Conservation (phyloP, 2,113 vertebrate species). For the Gila orcuttii region DNA sequence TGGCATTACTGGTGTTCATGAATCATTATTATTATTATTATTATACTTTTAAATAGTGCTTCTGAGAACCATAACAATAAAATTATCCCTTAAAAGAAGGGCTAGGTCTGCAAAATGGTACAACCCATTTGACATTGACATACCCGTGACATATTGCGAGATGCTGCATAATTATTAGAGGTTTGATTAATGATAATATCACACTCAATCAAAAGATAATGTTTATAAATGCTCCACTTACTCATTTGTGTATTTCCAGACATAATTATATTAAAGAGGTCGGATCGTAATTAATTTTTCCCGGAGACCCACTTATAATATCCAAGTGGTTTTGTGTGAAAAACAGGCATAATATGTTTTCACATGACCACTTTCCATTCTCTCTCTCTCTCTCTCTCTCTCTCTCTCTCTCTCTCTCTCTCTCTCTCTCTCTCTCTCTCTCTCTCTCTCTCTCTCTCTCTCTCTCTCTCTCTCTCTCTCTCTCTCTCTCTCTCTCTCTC, state of each 20-base stretch:
- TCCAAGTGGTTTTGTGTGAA: neutral
- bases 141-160: neutral
- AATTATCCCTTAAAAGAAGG: neutral
- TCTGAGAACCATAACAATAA: neutral
- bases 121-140: neutral
- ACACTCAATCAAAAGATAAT: constrained; percentile 14
- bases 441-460: no score
- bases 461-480: no score
- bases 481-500: no score
- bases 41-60: neutral
- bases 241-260: neutral
- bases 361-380: neutral
- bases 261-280: neutral
- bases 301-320: neutral
- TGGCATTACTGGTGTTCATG: neutral
- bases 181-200: constrained; percentile 11
- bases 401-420: no score
- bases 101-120: neutral
- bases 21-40: neutral
- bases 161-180: neutral
- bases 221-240: constrained; percentile 14
- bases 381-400: neutral
- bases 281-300: neutral
- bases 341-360: neutral
- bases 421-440: no score